phyloP scores from a whole-genome alignment of 2,113 vertebrate species.

The Vidua macroura region DNA sequence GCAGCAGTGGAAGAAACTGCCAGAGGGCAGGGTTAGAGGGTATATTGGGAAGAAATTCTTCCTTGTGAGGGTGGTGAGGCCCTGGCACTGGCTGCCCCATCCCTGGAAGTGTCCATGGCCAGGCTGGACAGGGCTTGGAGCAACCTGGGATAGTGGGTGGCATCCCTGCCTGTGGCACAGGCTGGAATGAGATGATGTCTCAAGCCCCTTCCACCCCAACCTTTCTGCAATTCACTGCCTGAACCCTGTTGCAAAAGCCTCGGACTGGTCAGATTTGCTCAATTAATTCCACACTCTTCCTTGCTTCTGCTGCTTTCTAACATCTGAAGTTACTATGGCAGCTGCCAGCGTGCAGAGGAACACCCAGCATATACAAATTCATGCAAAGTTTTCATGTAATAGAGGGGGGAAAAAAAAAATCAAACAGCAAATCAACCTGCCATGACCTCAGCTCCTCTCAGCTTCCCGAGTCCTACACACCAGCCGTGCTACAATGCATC shows the following conservation, averaged over 20 bases:
- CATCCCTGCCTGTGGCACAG: neutral
- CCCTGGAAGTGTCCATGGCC: neutral
- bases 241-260: neutral
- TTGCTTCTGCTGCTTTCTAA: constrained; percentile 10
- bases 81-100: neutral
- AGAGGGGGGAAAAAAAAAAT: neutral
- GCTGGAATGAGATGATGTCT: neutral
- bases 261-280: neutral
- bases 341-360: neutral
- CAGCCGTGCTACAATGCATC: neutral
- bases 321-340: neutral
- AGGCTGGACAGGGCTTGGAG: neutral
- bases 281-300: neutral
- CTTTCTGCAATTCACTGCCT: neutral
- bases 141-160: rapidly evolving
- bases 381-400: neutral
- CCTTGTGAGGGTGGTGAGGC: neutral
- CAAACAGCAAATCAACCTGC: constrained; percentile 54
- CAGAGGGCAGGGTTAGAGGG: neutral
- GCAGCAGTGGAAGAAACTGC: neutral
- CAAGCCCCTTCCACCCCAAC: neutral
- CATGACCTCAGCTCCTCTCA: neutral
- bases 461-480: neutral
- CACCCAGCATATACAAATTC: neutral
- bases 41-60: neutral